These are phyloP conservation scores for Neodiprion lecontei DNA, from an alignment of 1,140 invertebrate genomes.

Conservation along the genomic window DNA sequence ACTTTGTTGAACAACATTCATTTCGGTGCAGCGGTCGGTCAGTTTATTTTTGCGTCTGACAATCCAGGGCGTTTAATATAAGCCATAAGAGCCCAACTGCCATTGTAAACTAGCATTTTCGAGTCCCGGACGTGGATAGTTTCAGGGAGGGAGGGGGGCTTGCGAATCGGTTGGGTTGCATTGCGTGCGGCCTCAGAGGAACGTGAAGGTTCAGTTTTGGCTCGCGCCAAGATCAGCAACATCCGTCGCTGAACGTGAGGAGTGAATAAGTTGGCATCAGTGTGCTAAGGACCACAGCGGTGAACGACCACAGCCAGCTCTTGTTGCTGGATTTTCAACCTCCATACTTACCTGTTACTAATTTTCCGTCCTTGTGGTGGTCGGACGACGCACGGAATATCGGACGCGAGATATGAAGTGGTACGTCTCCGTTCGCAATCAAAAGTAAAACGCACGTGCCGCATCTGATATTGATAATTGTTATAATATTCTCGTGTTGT, in stretches of 20 bases:
- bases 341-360: background rate
- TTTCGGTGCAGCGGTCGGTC: no score
- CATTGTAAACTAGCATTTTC: background rate
- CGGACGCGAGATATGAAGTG: constrained; percentile 13
- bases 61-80: no score
- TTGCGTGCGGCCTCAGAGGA: constrained; percentile 31
- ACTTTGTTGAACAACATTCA: no score
- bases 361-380: background rate
- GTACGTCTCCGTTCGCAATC: background rate
- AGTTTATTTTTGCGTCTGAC: no score
- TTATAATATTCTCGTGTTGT: background rate
- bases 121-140: background rate
- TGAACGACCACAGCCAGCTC: background rate
- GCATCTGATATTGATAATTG: background rate
- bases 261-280: background rate
- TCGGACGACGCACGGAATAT: background rate
- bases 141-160: constrained; percentile 8
- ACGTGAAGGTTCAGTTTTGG: constrained; percentile 24
- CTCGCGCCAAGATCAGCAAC: constrained; percentile 9
- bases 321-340: background rate
- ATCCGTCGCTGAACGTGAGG: background rate
- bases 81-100: background rate
- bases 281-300: constrained; percentile 8
- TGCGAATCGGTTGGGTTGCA: constrained; percentile 15
- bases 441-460: background rate